Percentiles rank a stretch among this genome's conserved stretches.
phyloP scores from a whole-genome alignment of 1,140 invertebrate species.

The Micrasema minimum region DNA sequence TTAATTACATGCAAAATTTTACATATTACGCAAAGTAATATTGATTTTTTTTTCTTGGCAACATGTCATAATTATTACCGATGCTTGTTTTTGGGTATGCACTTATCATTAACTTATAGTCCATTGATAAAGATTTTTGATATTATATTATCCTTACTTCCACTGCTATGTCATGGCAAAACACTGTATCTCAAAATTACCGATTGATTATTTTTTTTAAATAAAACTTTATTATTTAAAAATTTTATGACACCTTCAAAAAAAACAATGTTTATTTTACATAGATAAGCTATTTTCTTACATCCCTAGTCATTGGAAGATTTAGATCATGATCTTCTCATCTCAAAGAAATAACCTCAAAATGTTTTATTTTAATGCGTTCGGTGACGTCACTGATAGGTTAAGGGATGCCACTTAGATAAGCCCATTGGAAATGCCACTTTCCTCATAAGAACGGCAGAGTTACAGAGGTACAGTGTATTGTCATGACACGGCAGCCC shows the following conservation, averaged over 20 bases:
- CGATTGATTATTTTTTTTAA: too few relatives aligned
- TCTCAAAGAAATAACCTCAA: too few relatives aligned
- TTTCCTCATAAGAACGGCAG: background rate
- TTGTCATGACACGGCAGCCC: background rate
- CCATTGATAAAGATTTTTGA: background rate
- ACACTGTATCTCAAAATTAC: background rate
- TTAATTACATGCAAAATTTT: too few relatives aligned
- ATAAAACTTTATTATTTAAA: background rate
- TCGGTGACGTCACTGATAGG: background rate
- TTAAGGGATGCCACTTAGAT: background rate
- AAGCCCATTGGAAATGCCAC: background rate
- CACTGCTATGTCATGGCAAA: too few relatives aligned
- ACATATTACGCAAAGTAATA: too few relatives aligned
- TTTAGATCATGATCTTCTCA: too few relatives aligned
- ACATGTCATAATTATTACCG: background rate
- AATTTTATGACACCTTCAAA: too few relatives aligned
- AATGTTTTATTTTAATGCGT: background rate
- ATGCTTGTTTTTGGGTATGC: background rate
- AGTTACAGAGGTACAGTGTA: background rate
- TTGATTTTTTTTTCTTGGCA: background rate
- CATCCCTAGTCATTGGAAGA: too few relatives aligned
- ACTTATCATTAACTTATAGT: background rate
- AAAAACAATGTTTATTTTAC: too few relatives aligned
- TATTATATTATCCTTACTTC: background rate
- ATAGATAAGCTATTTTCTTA: too few relatives aligned